Evolutionary conservation across 2,888 invertebrate genomes (phyloP).

Genomic region (Drosophila buzzatii): DNA sequence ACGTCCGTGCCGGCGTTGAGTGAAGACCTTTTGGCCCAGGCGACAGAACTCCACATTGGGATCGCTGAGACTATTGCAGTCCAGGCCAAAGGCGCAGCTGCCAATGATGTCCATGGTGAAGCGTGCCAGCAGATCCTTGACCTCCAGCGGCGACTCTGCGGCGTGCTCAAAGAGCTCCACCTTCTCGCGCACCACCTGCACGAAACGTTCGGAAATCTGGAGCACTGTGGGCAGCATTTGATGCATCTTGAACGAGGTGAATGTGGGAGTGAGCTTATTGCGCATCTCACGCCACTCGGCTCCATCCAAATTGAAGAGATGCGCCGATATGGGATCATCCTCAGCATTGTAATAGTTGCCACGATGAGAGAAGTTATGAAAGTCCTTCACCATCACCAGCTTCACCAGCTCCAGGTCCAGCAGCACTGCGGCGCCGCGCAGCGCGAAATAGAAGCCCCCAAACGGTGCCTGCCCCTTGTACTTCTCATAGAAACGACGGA

Average conservation of each 20-base stretch:
- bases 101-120: conserved; percentile 86
- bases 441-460: conserved; percentile 76
- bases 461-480: conserved; percentile 71
- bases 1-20: conserved; percentile 56
- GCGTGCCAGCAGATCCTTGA: conserved; percentile 85
- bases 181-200: conserved; percentile 63
- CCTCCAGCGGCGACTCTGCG: conserved; percentile 72
- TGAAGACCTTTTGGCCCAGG: conserved; percentile 73
- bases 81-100: conserved; percentile 85
- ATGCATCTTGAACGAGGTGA: conserved; percentile 86
- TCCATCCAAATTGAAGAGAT: conserved; percentile 84
- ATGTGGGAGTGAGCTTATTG: conserved; percentile 85
- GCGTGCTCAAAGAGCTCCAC: conserved; percentile 15
- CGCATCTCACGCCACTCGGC: conserved; percentile 86
- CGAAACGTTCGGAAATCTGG: conserved; percentile 78
- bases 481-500: conserved; percentile 71
- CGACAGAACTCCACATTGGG: conserved; percentile 83
- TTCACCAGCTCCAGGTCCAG: conserved; percentile 83
- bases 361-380: conserved; percentile 82
- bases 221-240: conserved; percentile 85
- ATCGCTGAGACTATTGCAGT: conserved; percentile 85
- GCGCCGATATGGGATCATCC: conserved; percentile 83
- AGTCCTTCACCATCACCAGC: conserved; percentile 83
- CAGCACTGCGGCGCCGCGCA: conserved; percentile 65
- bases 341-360: conserved; percentile 82